These are phyloP conservation scores for Albula glossodonta DNA, from an alignment of 2,113 vertebrate genomes.

Conservation along the genomic window DNA sequence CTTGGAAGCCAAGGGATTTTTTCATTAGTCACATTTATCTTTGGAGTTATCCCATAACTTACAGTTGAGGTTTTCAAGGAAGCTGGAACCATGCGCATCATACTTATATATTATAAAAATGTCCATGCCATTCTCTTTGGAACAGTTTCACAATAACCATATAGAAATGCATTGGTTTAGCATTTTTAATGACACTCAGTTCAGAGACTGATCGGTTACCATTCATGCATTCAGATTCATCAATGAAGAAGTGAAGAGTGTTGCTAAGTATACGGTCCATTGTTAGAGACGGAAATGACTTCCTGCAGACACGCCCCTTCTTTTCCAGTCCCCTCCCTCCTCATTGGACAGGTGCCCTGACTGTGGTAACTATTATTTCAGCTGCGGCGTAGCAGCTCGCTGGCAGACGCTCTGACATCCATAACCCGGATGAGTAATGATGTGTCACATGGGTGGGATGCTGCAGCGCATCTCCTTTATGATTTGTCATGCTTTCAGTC, in stretches of 20 bases:
- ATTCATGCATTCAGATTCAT: no score
- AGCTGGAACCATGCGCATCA: no score
- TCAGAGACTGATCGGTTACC: no score
- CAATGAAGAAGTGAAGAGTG: not conserved
- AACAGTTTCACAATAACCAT: no score
- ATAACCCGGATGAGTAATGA: not conserved
- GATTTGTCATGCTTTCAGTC: not conserved
- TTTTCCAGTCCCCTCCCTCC: not conserved
- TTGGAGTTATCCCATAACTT: no score
- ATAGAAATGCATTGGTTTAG: no score
- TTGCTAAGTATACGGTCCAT: not conserved
- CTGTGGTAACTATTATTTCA: not conserved
- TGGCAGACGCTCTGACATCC: not conserved
- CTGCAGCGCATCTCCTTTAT: not conserved
- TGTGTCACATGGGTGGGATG: not conserved
- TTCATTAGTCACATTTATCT: no score
- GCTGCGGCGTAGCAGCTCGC: not conserved
- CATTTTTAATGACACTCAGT: no score
- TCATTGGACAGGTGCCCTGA: not conserved
- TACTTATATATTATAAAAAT: no score
- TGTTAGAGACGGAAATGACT: not conserved
- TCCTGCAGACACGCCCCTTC: not conserved
- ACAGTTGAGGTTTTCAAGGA: no score
- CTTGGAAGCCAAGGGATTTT: no score
- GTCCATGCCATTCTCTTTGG: no score